A percentile compares a stretch with the other conserved stretches of the same genome.
Conservation (phyloP, 1,140 invertebrate species). For the Bradynema listronoti region DNA sequence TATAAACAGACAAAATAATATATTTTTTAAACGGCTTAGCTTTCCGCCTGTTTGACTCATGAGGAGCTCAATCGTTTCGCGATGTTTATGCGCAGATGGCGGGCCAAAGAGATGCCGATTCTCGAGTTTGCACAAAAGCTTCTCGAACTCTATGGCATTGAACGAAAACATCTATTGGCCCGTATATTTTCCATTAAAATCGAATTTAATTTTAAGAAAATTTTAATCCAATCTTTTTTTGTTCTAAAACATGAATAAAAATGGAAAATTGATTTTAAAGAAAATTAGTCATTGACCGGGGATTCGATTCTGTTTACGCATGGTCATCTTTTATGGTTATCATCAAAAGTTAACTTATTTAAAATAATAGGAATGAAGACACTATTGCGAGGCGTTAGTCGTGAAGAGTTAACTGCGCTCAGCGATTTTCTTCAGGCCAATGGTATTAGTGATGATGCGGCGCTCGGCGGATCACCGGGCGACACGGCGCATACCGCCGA, state of each 20-base stretch:
- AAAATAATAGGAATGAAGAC: constrained; percentile 35
- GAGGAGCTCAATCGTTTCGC: constrained; percentile 59
- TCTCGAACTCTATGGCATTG: constrained; percentile 57
- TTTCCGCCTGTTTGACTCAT: constrained; percentile 56
- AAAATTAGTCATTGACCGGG: neutral
- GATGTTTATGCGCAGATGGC: constrained; percentile 53
- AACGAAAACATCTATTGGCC: constrained; percentile 58
- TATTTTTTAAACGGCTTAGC: no score
- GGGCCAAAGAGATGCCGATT: constrained; percentile 53
- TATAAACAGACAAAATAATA: no score
- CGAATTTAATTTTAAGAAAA: neutral
- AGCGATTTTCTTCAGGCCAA: constrained; percentile 37
- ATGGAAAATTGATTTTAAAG: neutral
- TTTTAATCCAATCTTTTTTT: constrained; percentile 6
- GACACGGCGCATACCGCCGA: constrained; percentile 32
- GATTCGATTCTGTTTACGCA: no score
- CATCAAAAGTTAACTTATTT: neutral
- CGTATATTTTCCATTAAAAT: constrained; percentile 43
- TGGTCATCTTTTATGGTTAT: no score
- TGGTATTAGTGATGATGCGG: constrained; percentile 49
- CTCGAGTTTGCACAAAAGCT: constrained; percentile 59
- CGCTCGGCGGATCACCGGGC: neutral
- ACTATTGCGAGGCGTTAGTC: constrained; percentile 35
- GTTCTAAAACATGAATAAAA: constrained; percentile 3
- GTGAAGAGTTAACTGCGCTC: constrained; percentile 34